Evolutionary conservation across 2,888 invertebrate species (phyloP), one percentile per base, ranked within the genome.

Genomic region (Acheta domesticus): DNA sequence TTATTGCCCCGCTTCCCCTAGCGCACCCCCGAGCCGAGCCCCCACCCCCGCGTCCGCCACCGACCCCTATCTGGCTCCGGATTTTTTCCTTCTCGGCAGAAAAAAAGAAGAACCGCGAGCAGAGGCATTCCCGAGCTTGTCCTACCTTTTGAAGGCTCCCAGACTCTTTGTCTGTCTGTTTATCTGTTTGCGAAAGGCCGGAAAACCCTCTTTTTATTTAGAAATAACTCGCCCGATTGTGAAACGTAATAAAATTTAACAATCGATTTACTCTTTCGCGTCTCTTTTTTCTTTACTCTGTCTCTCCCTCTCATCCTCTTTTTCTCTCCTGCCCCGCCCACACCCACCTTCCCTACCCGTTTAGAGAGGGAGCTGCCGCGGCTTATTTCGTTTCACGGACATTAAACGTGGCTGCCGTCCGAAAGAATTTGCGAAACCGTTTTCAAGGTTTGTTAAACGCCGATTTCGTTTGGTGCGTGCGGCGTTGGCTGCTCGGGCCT

Each of bases 1-100:
- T 62, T 62, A 62, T 62, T 62, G 62, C 62, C 62, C 62, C 62
- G n/a, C 62, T n/a, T 62, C 62, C 62, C n/a, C 62, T n/a, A 62
- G 16, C 36, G 14, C 62, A 16, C 62, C n/a, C 62, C 62, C 62
- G 16, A 62, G 62, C 36, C 8, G 36, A 19, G 62, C 62, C n/a
- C n/a, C 62, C 14, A 62, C 62, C 62, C 62, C 62, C 62, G 36
- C 36, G 62, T 62, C n/a, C 62, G 62, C 62, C 62, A 14, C 62
- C 62, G 16, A 14, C 62, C n/a, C n/a, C 62, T 62, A 62, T 62
- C 62, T 14, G 62, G n/a, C 16, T 62, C 62, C 62, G 62, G n/a
- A 19, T 62, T 62, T 62, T 62, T 62, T n/a, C 62, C 62, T 62
- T 62, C 62, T 11, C 62, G 1, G 62, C 14, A 62, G n/a, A 62